Percentiles rank a stretch among this genome's conserved stretches.
Conservation (phyloP, 1,140 invertebrate genomes). For the Drosophila insularis region DNA sequence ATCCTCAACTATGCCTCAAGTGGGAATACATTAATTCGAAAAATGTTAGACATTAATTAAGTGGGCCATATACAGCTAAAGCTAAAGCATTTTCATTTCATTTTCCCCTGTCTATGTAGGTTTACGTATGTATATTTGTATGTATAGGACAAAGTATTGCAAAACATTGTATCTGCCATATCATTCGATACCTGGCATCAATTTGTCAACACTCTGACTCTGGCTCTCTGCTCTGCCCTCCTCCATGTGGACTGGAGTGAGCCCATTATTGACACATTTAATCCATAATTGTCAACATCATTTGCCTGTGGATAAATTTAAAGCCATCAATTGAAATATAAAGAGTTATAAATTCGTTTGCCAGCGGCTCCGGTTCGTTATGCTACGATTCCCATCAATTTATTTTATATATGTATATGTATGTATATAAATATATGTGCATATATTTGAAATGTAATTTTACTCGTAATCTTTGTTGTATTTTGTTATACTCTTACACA, state of each 20-base stretch:
- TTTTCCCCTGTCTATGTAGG: background rate
- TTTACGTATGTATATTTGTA: background rate
- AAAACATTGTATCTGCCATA: constrained; percentile 1
- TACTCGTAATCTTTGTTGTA: constrained; percentile 29
- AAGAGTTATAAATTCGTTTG: constrained; percentile 58
- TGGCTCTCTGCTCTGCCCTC: background rate
- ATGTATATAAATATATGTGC: too few relatives aligned
- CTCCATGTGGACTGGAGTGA: background rate
- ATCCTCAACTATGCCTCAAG: constrained; percentile 43
- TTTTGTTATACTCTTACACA: background rate
- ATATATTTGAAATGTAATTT: constrained; percentile 48
- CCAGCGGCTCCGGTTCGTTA: background rate
- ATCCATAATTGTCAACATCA: constrained; percentile 79
- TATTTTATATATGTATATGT: constrained; percentile 23
- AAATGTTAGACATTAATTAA: constrained; percentile 60
- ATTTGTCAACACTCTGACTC: constrained; percentile 61
- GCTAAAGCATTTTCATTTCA: constrained; percentile 4
- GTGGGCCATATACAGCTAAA: constrained; percentile 12
- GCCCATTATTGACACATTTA: constrained; percentile 75
- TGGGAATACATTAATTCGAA: constrained; percentile 54
- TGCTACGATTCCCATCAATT: constrained; percentile 13
- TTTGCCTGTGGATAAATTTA: constrained; percentile 68
- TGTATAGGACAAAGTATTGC: background rate
- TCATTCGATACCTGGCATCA: constrained; percentile 42
- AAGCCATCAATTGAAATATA: constrained; percentile 72